These are phyloP conservation scores for Dendrophyllia cribrosa DNA, from an alignment of 64 coral and sea anemone species.

Conservation along the genomic window DNA sequence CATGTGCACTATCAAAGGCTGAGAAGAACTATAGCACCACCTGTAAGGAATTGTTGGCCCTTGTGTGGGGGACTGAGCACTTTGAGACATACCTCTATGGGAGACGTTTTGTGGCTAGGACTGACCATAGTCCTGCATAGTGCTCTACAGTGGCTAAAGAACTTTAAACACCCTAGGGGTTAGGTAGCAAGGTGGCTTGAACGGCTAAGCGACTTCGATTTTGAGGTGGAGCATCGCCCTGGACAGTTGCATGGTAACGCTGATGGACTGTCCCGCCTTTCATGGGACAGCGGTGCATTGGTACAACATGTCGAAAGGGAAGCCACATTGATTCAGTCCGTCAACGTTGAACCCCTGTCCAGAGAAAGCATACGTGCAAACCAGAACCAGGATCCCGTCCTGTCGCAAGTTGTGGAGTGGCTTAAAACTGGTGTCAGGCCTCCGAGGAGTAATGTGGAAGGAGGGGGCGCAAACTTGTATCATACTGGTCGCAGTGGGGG, in stretches of 20 bases:
- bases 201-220: constrained; percentile 54
- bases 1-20: constrained; percentile 30
- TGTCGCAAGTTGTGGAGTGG: too few species aligned
- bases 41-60: constrained; percentile 42
- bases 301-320: neutral
- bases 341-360: neutral
- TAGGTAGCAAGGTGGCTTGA: constrained; percentile 69
- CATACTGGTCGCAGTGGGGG: constrained; percentile 67
- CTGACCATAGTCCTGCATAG: constrained; percentile 61
- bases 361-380: neutral
- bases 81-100: constrained; percentile 62
- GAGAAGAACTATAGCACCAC: constrained; percentile 66
- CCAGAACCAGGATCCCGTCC: neutral
- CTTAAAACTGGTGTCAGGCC: too few species aligned
- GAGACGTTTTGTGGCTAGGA: constrained; percentile 35
- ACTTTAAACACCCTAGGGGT: constrained; percentile 68
- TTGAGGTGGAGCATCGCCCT: constrained; percentile 49
- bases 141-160: constrained; percentile 61
- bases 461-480: neutral
- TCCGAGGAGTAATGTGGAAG: neutral
- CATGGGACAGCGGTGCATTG: neutral
- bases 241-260: constrained; percentile 56
- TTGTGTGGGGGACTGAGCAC: constrained; percentile 41
- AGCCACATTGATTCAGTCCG: neutral
- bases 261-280: constrained; percentile 20